Conservation (phyloP, 1,140 invertebrate genomes). For the Nasonia longicornis region DNA sequence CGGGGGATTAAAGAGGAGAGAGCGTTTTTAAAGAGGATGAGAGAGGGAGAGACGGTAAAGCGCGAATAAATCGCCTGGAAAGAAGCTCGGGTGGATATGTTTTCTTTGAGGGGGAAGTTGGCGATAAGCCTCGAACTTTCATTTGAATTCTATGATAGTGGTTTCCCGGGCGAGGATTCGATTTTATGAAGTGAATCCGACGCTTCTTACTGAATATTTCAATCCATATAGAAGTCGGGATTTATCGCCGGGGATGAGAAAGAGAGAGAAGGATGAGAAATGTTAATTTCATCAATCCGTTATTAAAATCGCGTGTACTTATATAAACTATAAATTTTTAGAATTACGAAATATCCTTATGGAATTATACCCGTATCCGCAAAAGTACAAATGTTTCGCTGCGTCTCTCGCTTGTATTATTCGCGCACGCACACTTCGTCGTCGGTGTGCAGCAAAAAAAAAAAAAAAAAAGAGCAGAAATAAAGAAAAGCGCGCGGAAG, state of each 20-base stretch:
- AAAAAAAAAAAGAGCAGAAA: no score
- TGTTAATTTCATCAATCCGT: not conserved
- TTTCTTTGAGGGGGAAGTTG: slow-evolving; percentile 6
- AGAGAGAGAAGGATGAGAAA: not conserved
- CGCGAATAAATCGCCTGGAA: slow-evolving; percentile 24
- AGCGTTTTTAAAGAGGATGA: slow-evolving; percentile 1
- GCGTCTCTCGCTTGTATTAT: no score
- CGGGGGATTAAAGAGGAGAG: slow-evolving; percentile 12
- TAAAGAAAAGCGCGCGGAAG: no score
- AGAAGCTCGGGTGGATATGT: slow-evolving; percentile 8
- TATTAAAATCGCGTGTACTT: not conserved
- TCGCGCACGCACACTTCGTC: no score
- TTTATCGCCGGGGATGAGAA: not conserved
- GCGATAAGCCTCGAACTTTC: slow-evolving; percentile 25
- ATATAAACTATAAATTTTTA: no score
- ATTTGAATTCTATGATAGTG: slow-evolving; percentile 26
- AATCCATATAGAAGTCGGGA: not conserved
- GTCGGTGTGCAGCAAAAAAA: no score
- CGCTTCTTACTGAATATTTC: not conserved
- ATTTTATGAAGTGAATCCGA: not conserved
- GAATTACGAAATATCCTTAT: no score
- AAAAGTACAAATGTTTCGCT: no score
- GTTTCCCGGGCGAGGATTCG: not conserved
- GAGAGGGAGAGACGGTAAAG: not conserved
- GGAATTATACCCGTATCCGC: no score